A percentile compares a stretch with the other conserved stretches of the same genome.
Conservation (phyloP, 2,888 invertebrate species). For the Ormia ochracea region DNA sequence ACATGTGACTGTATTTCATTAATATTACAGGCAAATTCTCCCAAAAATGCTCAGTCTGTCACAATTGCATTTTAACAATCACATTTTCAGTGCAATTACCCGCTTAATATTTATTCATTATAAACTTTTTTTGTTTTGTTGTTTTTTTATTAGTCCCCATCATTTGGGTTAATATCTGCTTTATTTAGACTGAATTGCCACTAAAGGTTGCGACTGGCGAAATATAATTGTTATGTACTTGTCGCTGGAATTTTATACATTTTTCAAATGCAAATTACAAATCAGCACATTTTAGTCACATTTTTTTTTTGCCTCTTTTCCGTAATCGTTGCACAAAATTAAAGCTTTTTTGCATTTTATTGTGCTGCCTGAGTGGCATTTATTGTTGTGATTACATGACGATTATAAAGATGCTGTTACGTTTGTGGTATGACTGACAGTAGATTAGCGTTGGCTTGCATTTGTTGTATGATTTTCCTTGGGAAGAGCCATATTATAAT, state of each 20-base stretch:
- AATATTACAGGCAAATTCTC: not conserved
- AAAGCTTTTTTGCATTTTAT: not conserved
- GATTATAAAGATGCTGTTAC: not conserved
- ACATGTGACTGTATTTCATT: no score
- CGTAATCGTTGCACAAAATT: not conserved
- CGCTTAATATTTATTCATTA: slow-evolving; percentile 21
- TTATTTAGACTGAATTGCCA: slow-evolving; percentile 42
- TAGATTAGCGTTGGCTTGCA: not conserved
- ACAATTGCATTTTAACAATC: not conserved
- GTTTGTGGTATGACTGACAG: not conserved
- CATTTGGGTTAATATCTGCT: slow-evolving; percentile 48
- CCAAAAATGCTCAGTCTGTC: not conserved
- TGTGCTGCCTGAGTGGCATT: slow-evolving; percentile 1
- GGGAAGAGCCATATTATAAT: not conserved
- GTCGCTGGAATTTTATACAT: not conserved
- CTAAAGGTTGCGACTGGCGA: slow-evolving; percentile 1
- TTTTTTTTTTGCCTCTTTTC: not conserved
- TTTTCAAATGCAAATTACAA: slow-evolving; percentile 19
- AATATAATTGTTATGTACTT: not conserved
- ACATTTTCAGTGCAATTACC: not conserved
- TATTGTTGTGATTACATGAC: slow-evolving; percentile 12
- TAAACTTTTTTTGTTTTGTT: not conserved
- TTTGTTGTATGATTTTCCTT: not conserved
- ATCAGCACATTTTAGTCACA: slow-evolving; percentile 23
- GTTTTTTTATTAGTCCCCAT: not conserved